A percentile compares a stretch with the other conserved stretches of the same genome.
Conservation (phyloP, 2,113 vertebrate species). For the Hippopotamus amphibius region DNA sequence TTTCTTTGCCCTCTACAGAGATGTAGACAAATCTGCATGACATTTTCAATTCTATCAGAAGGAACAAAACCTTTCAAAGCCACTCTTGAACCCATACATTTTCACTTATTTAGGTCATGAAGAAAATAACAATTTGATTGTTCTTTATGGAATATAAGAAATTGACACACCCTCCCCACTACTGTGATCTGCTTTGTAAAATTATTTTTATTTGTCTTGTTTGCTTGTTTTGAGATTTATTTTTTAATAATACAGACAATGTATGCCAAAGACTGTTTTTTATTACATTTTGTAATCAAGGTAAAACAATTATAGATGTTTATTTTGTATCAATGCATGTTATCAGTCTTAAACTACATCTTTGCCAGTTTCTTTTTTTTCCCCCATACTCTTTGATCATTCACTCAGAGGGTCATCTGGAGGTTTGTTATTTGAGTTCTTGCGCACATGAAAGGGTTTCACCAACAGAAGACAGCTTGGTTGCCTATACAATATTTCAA, state of each 20-base stretch:
- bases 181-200: background rate
- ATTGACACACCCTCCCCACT: rapidly evolving
- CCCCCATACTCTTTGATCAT: background rate
- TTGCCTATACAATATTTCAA: background rate
- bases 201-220: background rate
- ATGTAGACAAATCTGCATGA: background rate
- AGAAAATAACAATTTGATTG: background rate
- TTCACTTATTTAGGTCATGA: background rate
- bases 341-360: background rate
- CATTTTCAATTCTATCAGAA: background rate
- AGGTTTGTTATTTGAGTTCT: background rate
- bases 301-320: background rate
- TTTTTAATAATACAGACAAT: background rate
- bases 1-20: background rate
- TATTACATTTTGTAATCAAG: background rate
- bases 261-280: background rate
- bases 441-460: background rate
- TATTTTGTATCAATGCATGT: too few species aligned
- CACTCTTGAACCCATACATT: background rate
- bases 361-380: background rate
- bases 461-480: background rate
- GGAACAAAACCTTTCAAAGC: background rate
- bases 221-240: background rate
- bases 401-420: background rate
- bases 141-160: background rate